phyloP scores from a whole-genome alignment of 2,888 invertebrate genomes.

The Melipona beecheii region DNA sequence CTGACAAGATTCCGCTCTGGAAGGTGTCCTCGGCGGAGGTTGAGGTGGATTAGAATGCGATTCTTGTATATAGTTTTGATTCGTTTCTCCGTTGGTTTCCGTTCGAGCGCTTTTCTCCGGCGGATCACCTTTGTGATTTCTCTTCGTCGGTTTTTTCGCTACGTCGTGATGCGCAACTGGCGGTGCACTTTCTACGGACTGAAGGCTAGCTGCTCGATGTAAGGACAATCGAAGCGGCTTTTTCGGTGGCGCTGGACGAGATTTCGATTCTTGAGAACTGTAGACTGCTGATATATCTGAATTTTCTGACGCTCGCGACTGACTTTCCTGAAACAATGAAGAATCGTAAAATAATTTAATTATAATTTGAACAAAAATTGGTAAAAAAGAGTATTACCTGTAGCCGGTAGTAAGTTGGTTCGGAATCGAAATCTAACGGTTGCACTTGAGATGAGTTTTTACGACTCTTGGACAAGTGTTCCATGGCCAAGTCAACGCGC shows the following conservation, averaged over 20 bases:
- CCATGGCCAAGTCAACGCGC: slow-evolving; percentile 75
- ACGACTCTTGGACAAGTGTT: slow-evolving; percentile 76
- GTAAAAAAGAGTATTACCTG: slow-evolving; percentile 74
- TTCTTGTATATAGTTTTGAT: slow-evolving; percentile 64
- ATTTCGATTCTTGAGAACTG: slow-evolving; percentile 83
- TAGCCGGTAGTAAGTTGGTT: slow-evolving; percentile 86
- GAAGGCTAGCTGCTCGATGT: slow-evolving; percentile 93
- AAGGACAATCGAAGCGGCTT: slow-evolving; percentile 93
- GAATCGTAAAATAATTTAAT: background rate
- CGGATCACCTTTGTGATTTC: slow-evolving; percentile 86
- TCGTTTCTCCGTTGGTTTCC: slow-evolving; percentile 66
- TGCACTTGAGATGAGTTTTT: slow-evolving; percentile 80
- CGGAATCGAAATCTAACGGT: slow-evolving; percentile 92
- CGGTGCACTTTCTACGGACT: slow-evolving; percentile 87
- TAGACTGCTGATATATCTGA: slow-evolving; percentile 73
- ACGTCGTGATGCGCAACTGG: slow-evolving; percentile 74
- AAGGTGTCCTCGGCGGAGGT: slow-evolving; percentile 80
- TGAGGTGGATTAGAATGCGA: slow-evolving; percentile 71
- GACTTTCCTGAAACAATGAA: slow-evolving; percentile 72
- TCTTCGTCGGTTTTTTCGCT: slow-evolving; percentile 86
- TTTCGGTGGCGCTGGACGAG: slow-evolving; percentile 92
- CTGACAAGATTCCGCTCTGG: slow-evolving; percentile 82
- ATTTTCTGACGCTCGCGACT: slow-evolving; percentile 76
- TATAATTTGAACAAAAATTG: too few relatives aligned
- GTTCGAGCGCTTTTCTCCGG: slow-evolving; percentile 71